Evolutionary conservation across 1,140 invertebrate species (phyloP), one percentile per base, ranked within the genome.

Genomic region (Stenopsyche tienmushanensis): DNA sequence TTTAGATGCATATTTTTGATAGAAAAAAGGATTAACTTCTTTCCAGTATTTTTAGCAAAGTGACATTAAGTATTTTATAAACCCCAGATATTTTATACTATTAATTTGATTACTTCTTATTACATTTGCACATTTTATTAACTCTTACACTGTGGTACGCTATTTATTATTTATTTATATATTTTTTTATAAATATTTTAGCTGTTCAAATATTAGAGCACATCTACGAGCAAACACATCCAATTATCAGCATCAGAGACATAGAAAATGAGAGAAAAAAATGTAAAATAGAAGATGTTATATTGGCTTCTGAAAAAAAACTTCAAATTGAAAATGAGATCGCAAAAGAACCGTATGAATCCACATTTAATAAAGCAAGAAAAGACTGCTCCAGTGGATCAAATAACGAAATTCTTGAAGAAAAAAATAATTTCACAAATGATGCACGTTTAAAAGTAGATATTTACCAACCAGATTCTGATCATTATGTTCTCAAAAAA

Each of bases 141-240:
- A n/a, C n/a, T n/a, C n/a, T n/a, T n/a, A n/a, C n/a, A n/a, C n/a
- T n/a, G n/a, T n/a, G n/a, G n/a, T n/a, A n/a, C n/a, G n/a, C n/a
- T n/a, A n/a, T n/a, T n/a, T n/a, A n/a, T n/a, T 34, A 13, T 34
- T 34, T 34, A 34, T 34, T 45, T 17, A 25, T 23, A 10, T 26
- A 7, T 60, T 57, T 42, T 42, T 23, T 10, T n/a, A n/a, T n/a
- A n/a, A n/a, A n/a, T 3, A n/a, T 69, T 78, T 34, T 74, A 81
- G 80, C 78, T 9, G 76, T 80, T 62, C 75, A 80, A 75, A 70
- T 82, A 13, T 66, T 82, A 18, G 77, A 75, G 45, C 75, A 82
- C 59, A 67, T 82, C 8, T 82, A 80, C 65, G 74, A 78, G 41
- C 77, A 80, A 74, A 80, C 77, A 3, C 80, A 82, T 72, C 80